Percentiles rank a stretch among this genome's conserved stretches.
These are phyloP conservation scores for Platichthys flesus DNA, from an alignment of 2,113 vertebrate genomes.

Conservation along the genomic window DNA sequence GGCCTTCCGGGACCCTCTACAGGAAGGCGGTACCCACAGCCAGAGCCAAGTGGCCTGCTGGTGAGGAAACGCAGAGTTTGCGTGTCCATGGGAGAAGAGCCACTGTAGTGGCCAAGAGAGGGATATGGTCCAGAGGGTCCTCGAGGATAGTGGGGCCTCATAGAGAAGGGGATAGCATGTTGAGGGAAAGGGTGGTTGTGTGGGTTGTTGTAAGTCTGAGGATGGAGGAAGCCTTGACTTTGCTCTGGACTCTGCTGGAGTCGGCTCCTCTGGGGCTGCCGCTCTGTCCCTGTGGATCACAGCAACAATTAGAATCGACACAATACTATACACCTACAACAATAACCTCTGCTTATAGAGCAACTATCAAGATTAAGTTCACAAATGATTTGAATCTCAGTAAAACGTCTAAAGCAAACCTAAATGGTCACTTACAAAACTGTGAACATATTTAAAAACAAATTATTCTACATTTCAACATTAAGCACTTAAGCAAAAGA, in stretches of 20 bases:
- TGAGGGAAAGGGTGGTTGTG: constrained; percentile 85
- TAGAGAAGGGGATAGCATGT: constrained; percentile 80
- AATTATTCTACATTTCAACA: too few relatives aligned
- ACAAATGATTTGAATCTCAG: not conserved
- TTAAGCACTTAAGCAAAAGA: too few relatives aligned
- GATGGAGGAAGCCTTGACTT: constrained; percentile 87
- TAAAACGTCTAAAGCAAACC: not conserved
- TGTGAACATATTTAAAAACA: too few relatives aligned
- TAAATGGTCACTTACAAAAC: too few relatives aligned
- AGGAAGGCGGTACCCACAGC: constrained; percentile 77
- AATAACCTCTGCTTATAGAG: not conserved
- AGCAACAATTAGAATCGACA: constrained; percentile 23
- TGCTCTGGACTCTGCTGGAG: constrained; percentile 79
- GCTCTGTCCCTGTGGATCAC: constrained; percentile 72
- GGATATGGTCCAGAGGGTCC: constrained; percentile 80
- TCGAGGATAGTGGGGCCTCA: constrained; percentile 83
- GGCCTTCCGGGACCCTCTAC: constrained; percentile 71
- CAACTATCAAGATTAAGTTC: not conserved
- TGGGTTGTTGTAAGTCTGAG: constrained; percentile 86
- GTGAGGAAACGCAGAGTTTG: constrained; percentile 84
- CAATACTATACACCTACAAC: not conserved
- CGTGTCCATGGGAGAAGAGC: constrained; percentile 83
- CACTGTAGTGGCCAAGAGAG: constrained; percentile 83
- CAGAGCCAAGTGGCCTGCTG: constrained; percentile 76
- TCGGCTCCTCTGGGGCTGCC: constrained; percentile 76